phyloP scores from a whole-genome alignment of 2,888 invertebrate genomes.

The Bombylius major region DNA sequence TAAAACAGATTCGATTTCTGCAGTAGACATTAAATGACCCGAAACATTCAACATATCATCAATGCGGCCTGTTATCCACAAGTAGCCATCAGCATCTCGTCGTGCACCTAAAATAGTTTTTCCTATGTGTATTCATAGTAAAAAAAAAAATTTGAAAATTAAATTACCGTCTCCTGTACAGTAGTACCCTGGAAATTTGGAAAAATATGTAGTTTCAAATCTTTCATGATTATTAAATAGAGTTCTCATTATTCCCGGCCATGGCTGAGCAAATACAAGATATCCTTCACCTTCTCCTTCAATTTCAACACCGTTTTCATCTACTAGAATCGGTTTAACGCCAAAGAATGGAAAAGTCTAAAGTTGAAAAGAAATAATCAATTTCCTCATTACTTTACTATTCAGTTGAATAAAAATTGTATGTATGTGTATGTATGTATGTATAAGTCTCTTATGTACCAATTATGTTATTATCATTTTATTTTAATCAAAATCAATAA shows the following conservation, averaged over 20 bases:
- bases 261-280: conserved; percentile 84
- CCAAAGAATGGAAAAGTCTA: conserved; percentile 97
- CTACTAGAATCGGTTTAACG: conserved; percentile 74
- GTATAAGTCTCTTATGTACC: not conserved
- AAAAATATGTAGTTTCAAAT: conserved; percentile 86
- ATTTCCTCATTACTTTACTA: not conserved
- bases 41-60: conserved; percentile 99
- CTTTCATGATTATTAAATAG: conserved; percentile 83
- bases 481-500: no score
- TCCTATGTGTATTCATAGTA: not conserved
- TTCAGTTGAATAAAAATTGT: no score
- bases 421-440: not conserved
- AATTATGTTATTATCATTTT: no score
- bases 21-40: conserved; percentile 94
- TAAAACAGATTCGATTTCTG: conserved; percentile 78
- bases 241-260: conserved; percentile 98
- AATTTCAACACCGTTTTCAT: conserved; percentile 75
- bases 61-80: conserved; percentile 93
- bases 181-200: conserved; percentile 92
- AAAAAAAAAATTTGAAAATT: not conserved
- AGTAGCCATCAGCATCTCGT: conserved; percentile 85
- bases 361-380: conserved; percentile 15
- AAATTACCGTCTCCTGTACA: conserved; percentile 90
- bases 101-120: conserved; percentile 55
- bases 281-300: conserved; percentile 88